Percentiles rank a stretch among this genome's conserved stretches.
Conservation (phyloP, 2,113 vertebrate species). For the Brachyistius frenatus region DNA sequence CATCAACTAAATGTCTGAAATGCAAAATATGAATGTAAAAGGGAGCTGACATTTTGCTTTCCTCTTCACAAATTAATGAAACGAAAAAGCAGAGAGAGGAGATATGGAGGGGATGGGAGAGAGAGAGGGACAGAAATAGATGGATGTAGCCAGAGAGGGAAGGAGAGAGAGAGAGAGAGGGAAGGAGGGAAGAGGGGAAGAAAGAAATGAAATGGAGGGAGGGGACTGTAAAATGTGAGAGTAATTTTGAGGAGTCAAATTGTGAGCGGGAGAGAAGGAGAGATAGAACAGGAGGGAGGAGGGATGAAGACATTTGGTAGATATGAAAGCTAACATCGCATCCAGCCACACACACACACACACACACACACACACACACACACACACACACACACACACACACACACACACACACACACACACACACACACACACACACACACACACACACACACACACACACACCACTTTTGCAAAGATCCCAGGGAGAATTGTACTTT, state of each 20-base stretch:
- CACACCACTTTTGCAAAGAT: constrained; percentile 55
- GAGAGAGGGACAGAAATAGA: constrained; percentile 18
- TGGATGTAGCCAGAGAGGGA: neutral
- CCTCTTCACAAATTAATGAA: constrained; percentile 52
- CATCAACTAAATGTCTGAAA: constrained; percentile 37
- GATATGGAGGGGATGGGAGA: neutral
- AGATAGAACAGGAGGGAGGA: constrained; percentile 38
- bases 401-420: constrained; percentile 41
- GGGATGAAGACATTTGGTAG: constrained; percentile 71
- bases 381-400: constrained; percentile 35
- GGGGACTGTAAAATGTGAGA: constrained; percentile 32
- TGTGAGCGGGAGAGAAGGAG: constrained; percentile 19
- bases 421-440: constrained; percentile 37
- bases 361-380: constrained; percentile 40
- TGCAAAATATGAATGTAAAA: constrained; percentile 49
- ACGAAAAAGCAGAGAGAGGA: constrained; percentile 12
- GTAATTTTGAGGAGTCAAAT: constrained; percentile 47
- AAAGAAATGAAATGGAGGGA: constrained; percentile 46
- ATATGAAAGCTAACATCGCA: constrained; percentile 76
- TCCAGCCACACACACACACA: constrained; percentile 28
- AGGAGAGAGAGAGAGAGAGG: neutral
- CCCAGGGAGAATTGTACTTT: constrained; percentile 79
- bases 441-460: constrained; percentile 45
- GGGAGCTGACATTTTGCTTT: constrained; percentile 56
- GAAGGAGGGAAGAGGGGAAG: neutral